Evolutionary conservation across 1,140 invertebrate species (phyloP).

Genomic region (Heterodera carotae): DNA sequence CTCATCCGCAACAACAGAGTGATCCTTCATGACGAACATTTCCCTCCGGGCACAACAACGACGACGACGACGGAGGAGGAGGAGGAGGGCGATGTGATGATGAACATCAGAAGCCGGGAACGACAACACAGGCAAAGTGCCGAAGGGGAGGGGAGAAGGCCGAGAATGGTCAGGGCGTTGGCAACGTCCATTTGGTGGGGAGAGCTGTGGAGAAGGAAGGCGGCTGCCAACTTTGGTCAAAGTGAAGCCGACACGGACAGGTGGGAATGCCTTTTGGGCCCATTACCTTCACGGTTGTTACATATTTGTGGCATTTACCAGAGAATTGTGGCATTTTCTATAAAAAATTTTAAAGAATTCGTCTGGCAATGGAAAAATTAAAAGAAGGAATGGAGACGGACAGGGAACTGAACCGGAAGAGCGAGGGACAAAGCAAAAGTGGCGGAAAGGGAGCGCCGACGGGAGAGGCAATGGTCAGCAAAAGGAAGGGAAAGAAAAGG

Average conservation of each 20-base stretch:
- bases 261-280: too few species aligned
- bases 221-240: not conserved
- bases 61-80: not conserved
- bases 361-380: not conserved
- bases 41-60: not conserved
- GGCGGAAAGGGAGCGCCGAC: not conserved
- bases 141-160: not conserved
- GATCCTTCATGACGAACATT: conserved; percentile 29
- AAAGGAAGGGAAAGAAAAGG: not conserved
- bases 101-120: not conserved
- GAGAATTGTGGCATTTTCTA: too few species aligned
- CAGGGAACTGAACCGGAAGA: not conserved
- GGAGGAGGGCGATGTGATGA: not conserved
- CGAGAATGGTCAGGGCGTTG: not conserved
- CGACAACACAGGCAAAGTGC: not conserved
- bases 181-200: not conserved
- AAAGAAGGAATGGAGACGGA: conserved; percentile 1
- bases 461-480: not conserved
- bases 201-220: not conserved
- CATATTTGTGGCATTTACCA: too few species aligned
- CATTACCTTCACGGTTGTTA: too few species aligned
- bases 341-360: not conserved
- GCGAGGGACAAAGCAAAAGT: not conserved
- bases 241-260: not conserved
- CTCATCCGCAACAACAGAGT: conserved; percentile 31